Conservation (phyloP, 2,888 invertebrate genomes). For the Pheosia gnoma region DNA sequence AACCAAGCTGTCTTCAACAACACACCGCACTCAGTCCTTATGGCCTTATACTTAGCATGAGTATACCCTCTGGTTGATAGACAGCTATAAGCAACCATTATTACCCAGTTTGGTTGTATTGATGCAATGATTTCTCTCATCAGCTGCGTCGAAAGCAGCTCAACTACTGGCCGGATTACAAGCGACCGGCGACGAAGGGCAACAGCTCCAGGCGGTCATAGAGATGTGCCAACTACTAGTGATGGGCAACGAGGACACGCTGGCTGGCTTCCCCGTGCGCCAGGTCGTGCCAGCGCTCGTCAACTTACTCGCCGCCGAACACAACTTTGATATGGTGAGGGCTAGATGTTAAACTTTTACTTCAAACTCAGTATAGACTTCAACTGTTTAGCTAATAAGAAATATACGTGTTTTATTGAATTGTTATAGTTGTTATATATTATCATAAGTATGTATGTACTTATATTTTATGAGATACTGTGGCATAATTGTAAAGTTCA, state of each 20-base stretch:
- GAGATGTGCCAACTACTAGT: constrained; percentile 99
- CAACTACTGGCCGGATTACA: constrained; percentile 96
- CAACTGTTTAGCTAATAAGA: no score
- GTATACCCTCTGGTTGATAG: no score
- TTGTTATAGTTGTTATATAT: no score
- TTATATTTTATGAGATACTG: no score
- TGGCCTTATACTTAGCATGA: no score
- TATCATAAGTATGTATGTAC: no score
- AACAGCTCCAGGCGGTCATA: constrained; percentile 97
- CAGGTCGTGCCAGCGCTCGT: constrained; percentile 98
- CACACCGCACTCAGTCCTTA: no score
- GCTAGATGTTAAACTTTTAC: background rate
- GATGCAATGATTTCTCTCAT: background rate
- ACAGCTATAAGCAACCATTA: no score
- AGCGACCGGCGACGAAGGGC: constrained; percentile 96
- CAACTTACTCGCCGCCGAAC: constrained; percentile 96
- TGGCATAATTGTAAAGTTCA: no score
- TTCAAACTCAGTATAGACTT: no score
- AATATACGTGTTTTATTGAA: background rate
- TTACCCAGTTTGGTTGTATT: background rate
- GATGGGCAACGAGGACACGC: constrained; percentile 99
- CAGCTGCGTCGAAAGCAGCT: constrained; percentile 95
- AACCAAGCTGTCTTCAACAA: no score
- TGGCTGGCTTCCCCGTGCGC: constrained; percentile 99
- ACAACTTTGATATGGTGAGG: constrained; percentile 98